Evolutionary conservation across 1,140 invertebrate species (phyloP), one percentile per base, ranked within the genome.

Genomic region (Ylistrum balloti): DNA sequence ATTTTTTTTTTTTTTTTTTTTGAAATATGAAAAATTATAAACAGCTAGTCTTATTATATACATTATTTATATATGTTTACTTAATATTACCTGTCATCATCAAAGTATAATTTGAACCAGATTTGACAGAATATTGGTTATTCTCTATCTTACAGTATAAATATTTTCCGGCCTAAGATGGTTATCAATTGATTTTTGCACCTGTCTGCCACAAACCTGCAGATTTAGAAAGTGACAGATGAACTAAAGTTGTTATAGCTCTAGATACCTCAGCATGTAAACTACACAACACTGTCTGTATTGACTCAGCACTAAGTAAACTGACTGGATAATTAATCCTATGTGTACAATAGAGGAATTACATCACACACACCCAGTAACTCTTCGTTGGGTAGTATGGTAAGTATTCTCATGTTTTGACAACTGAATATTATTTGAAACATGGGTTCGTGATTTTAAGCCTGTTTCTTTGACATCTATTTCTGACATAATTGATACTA

Each of bases 231-330:
- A 74, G 56, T 74, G 56, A 74, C 22, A 74, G 56, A 74, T 74
- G 56, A 74, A 74, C 56, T 28, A 74, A 74, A 7, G n/a, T 74
- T 74, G n/a, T 74, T 74, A 28, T 74, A 74, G 56, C n/a, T 74
- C 56, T 74, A 74, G 56, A 74, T n/a, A 74, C 22, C 56, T 74
- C 22, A 74, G n/a, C n/a, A 38, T 7, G 35, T 38, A 38, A 38
- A 13, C 35, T 13, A 38, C 35, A 38, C 56, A 74, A 74, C 28
- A 3, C 56, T 74, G 56, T 74, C 56, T 74, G 56, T 74, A 74
- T 74, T 74, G 56, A 74, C 56, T 74, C 56, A 74, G 56, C 22
- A 74, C 56, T 74, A 74, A 74, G 17, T 74, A 74, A 74, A 74
- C 56, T 74, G 22, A n/a, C n/a, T 74, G 56, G 22, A 74, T 74